Evolutionary conservation across 2,888 invertebrate genomes (phyloP), one percentile per base, ranked within the genome.

Genomic region (Eristalinus aeneus): DNA sequence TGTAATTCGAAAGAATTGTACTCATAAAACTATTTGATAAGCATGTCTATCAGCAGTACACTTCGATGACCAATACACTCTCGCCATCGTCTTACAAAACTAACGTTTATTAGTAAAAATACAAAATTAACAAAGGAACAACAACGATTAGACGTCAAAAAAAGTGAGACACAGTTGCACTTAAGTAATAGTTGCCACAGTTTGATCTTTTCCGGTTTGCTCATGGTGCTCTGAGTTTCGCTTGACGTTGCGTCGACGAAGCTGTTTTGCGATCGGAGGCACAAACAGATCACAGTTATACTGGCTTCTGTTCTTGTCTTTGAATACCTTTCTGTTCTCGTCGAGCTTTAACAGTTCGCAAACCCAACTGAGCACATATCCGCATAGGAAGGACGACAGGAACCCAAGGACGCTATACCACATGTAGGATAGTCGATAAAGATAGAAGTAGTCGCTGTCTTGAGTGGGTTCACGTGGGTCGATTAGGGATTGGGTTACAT

Each of bases 361-460:
- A 4, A 93, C 77, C 71, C 92, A 90, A 89, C 95, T 95, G 1
- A 92, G 90, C 1, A 94, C 3, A 79, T 93, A 93, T 36, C 95
- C 95, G 22, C 93, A 90, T 5, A 94, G 58, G 32, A 94, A 88
- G 0, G 95, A 93, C 1, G 93, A 88, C 0, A 93, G 10, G 56
- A 94, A 91, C 27, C 95, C 95, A 20, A 94, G 87, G 0, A 93
- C 93, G 0, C 95, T 95, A 74, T 95, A 96, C 95, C 96, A 96
- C 93, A 96, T 93, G 89, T 96, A 96, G 0, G 96, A 96, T 27
- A 96, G 92, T 88, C 91, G 90, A 87, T 92, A 91, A 2, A 92
- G 87, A 74, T 92, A 92, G 69, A 92, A 92, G 61, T 89, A 92
- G 23, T 64, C 56, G 20, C 64, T 79, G 64, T 71, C 65, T 4